Percentiles rank a stretch among this genome's conserved stretches.
phyloP scores from a whole-genome alignment of 2,797 vertebrate species.

The Pangasius krempfi region DNA sequence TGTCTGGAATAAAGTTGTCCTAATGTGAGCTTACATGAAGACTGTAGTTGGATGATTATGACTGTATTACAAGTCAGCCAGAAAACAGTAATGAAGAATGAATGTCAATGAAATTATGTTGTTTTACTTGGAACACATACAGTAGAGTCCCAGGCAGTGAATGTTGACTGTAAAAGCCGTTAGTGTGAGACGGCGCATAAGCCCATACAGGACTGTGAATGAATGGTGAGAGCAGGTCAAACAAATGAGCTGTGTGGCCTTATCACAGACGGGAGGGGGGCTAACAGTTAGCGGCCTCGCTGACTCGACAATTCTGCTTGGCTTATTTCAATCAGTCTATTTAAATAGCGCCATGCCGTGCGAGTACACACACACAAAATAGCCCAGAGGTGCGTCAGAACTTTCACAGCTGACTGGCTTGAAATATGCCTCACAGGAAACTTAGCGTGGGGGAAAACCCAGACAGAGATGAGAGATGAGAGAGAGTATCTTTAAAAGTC shows the following conservation, averaged over 20 bases:
- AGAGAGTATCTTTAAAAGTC: constrained; percentile 25
- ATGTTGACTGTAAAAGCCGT: not conserved
- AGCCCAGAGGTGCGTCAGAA: constrained; percentile 71
- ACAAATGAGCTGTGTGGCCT: constrained; percentile 48
- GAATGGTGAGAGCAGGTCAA: constrained; percentile 48
- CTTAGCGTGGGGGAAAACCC: constrained; percentile 58
- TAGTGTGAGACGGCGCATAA: constrained; percentile 6
- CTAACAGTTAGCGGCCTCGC: constrained; percentile 32
- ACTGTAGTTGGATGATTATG: not conserved
- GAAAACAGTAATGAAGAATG: not conserved
- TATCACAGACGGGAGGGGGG: constrained; percentile 33
- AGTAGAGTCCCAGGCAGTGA: not conserved
- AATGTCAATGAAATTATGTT: not conserved
- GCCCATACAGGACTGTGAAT: constrained; percentile 39
- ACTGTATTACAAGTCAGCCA: constrained; percentile 10
- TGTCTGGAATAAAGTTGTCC: not conserved
- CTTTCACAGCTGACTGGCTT: constrained; percentile 71
- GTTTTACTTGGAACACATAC: constrained; percentile 6
- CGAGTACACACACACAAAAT: constrained; percentile 63
- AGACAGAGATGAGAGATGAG: not conserved
- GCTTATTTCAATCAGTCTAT: constrained; percentile 54
- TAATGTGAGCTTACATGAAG: not conserved
- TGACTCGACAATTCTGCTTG: constrained; percentile 58
- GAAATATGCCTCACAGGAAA: constrained; percentile 71
- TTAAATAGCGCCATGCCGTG: constrained; percentile 41